Evolutionary conservation across 1,140 invertebrate genomes (phyloP).

Genomic region (Apis cerana): DNA sequence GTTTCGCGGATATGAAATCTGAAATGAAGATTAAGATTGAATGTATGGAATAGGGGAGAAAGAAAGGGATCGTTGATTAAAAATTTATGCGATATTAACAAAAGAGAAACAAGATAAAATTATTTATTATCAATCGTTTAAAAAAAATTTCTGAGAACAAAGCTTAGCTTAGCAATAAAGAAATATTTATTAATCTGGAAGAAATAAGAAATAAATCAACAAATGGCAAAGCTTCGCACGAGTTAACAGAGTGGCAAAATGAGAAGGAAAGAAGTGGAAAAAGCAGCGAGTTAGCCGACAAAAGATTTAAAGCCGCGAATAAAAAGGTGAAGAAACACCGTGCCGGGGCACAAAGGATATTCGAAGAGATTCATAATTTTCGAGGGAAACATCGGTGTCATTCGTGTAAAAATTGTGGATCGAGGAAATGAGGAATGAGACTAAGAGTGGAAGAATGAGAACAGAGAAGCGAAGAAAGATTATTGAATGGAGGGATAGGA

Average conservation of each 20-base stretch:
- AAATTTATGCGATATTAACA: no score
- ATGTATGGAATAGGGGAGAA: no score
- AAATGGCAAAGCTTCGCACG: not conserved
- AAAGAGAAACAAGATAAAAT: no score
- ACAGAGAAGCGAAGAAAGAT: not conserved
- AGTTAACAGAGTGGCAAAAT: not conserved
- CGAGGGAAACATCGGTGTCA: not conserved
- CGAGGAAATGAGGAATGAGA: not conserved
- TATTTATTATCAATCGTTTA: no score
- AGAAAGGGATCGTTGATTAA: no score
- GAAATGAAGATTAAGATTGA: not conserved
- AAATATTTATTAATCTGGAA: no score
- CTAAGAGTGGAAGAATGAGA: not conserved
- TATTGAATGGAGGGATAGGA: not conserved
- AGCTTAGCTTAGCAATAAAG: no score
- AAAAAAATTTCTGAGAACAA: no score
- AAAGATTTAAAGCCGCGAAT: not conserved
- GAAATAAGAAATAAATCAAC: not conserved
- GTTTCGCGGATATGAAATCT: not conserved
- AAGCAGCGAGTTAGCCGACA: no score
- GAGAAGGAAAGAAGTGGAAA: not conserved
- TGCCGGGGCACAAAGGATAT: not conserved
- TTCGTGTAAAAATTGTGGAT: not conserved
- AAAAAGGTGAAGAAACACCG: not conserved
- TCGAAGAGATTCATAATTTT: constrained; percentile 14